A percentile compares a stretch with the other conserved stretches of the same genome.
phyloP scores from a whole-genome alignment of 2,113 vertebrate genomes.

The Regulus satrapa region DNA sequence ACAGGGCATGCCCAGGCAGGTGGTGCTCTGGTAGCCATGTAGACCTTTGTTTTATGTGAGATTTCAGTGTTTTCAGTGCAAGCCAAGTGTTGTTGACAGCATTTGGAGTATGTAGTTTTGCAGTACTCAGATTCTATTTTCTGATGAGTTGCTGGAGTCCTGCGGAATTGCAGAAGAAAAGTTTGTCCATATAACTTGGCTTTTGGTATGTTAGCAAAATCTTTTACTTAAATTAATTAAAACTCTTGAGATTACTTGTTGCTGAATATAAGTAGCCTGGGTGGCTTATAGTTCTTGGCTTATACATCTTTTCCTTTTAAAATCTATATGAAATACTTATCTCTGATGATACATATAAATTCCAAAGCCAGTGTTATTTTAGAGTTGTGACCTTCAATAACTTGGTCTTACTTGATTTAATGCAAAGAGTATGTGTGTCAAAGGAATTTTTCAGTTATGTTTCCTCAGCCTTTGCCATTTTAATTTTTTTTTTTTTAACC shows the following conservation, averaged over 20 bases:
- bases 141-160: neutral
- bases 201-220: neutral
- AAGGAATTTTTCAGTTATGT: neutral
- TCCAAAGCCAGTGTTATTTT: neutral
- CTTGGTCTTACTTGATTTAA: neutral
- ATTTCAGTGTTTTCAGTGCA: neutral
- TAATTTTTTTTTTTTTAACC: neutral
- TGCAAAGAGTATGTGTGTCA: neutral
- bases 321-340: neutral
- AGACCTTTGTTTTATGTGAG: neutral
- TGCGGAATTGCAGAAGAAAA: neutral
- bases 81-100: neutral
- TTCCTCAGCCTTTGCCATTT: neutral
- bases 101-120: neutral
- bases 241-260: neutral
- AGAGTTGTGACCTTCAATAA: neutral
- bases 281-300: neutral
- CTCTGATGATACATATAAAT: neutral
- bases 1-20: neutral
- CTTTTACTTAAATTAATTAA: neutral
- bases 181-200: neutral
- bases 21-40: fast-evolving
- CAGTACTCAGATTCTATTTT: neutral
- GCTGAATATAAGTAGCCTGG: neutral
- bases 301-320: neutral